These are phyloP conservation scores for Mormyrus iriodes DNA, from an alignment of 2,113 vertebrate species.

Conservation along the genomic window DNA sequence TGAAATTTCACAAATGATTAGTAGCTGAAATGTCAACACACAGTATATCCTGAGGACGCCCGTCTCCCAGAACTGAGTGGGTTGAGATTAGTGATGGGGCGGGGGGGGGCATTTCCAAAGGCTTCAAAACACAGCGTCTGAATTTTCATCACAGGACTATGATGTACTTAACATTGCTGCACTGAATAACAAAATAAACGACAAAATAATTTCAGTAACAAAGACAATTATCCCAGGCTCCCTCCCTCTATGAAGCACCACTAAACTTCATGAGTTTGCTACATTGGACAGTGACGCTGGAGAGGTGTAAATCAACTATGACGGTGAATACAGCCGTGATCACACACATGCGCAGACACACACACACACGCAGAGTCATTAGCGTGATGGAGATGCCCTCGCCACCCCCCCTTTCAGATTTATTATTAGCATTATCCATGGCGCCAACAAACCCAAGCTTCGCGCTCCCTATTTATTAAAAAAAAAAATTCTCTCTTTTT, in stretches of 20 bases:
- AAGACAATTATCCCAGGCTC: neutral
- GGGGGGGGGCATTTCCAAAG: neutral
- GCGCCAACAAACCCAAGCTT: neutral
- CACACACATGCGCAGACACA: neutral
- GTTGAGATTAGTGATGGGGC: neutral
- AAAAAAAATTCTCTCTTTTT: neutral
- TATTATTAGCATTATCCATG: neutral
- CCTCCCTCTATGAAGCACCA: neutral
- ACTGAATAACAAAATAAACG: neutral
- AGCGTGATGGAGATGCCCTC: neutral
- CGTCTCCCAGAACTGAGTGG: neutral
- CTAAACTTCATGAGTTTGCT: neutral
- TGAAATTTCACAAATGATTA: neutral
- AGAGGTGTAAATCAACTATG: neutral
- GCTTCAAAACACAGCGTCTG: neutral
- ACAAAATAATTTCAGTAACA: neutral
- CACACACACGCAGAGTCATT: neutral
- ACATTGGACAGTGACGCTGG: neutral
- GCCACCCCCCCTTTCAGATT: neutral
- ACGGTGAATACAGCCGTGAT: neutral
- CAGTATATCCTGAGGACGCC: neutral
- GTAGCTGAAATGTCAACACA: neutral
- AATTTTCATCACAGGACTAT: neutral
- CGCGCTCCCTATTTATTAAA: neutral
- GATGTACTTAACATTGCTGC: neutral